Evolutionary conservation across 2,797 vertebrate genomes (phyloP).

Genomic region (Dallia pectoralis): DNA sequence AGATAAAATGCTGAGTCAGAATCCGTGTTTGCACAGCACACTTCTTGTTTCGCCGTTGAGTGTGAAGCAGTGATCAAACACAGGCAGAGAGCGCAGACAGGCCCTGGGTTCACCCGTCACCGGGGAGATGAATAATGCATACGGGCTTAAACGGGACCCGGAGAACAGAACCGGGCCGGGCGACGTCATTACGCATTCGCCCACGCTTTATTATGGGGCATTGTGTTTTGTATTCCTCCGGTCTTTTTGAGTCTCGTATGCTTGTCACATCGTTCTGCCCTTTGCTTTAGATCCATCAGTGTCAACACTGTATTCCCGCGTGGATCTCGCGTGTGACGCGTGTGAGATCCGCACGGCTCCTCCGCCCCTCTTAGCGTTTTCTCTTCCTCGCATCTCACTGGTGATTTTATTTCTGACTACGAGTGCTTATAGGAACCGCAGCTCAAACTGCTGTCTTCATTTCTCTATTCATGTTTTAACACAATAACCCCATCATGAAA

Average conservation of each 20-base stretch:
- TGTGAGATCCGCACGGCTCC: slow-evolving; percentile 47
- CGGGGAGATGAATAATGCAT: slow-evolving; percentile 60
- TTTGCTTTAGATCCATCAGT: slow-evolving; percentile 74
- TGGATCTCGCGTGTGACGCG: slow-evolving; percentile 64
- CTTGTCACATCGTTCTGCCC: slow-evolving; percentile 76
- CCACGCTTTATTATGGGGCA: slow-evolving; percentile 39
- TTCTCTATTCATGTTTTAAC: slow-evolving; percentile 37
- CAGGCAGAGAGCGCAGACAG: slow-evolving; percentile 32
- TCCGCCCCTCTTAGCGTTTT: slow-evolving; percentile 43
- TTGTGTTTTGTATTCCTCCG: slow-evolving; percentile 42
- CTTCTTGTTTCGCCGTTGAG: slow-evolving; percentile 49
- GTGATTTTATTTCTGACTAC: slow-evolving; percentile 20
- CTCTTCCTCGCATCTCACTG: slow-evolving; percentile 39
- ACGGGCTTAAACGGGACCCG: slow-evolving; percentile 52
- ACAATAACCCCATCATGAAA: slow-evolving; percentile 42
- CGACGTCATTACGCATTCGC: slow-evolving; percentile 51
- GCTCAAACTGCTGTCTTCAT: slow-evolving; percentile 5
- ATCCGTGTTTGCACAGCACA: slow-evolving; percentile 56
- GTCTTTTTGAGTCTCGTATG: slow-evolving; percentile 59
- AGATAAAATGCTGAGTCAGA: slow-evolving; percentile 61
- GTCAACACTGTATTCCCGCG: slow-evolving; percentile 75
- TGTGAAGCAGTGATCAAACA: slow-evolving; percentile 42
- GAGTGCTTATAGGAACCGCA: not conserved
- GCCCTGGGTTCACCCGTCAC: slow-evolving; percentile 45
- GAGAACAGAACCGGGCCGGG: slow-evolving; percentile 45